Conservation (phyloP, 2,113 vertebrate genomes). For the Scytalopus superciliaris region DNA sequence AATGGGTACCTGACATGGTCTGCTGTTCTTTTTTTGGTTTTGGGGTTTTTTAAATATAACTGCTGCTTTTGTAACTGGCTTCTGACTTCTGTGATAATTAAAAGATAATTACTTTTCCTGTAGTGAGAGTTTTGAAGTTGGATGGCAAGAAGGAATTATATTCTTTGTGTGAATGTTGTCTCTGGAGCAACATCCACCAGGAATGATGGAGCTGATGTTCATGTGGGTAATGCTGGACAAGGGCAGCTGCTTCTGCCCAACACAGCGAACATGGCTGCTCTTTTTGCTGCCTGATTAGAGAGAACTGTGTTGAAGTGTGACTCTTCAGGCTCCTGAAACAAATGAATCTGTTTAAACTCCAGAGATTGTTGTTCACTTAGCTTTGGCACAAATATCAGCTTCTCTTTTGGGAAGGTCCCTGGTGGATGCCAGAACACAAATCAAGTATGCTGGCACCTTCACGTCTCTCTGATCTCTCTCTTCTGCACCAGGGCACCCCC, state of each 20-base stretch:
- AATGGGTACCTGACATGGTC: not conserved
- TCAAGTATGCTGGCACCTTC: not conserved
- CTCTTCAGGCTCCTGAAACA: not conserved
- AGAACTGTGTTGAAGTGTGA: not conserved
- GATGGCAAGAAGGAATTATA: not conserved
- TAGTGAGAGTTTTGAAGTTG: not conserved
- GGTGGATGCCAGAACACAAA: not conserved
- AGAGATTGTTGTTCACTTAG: not conserved
- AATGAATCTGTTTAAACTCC: not conserved
- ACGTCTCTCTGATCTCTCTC: accelerated
- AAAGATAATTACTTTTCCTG: conserved; percentile 1
- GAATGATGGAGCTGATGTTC: not conserved
- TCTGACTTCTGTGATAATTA: conserved; percentile 13
- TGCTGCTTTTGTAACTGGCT: conserved; percentile 26
- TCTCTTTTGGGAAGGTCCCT: not conserved
- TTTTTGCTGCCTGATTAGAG: not conserved
- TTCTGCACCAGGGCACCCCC: not conserved
- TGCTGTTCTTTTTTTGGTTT: not conserved
- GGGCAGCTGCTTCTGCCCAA: not conserved
- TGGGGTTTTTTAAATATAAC: not conserved
- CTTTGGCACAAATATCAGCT: not conserved
- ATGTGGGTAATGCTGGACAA: not conserved
- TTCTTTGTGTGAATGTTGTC: not conserved
- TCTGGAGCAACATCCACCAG: not conserved
- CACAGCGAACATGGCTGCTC: accelerated